These are phyloP conservation scores for Lanistes nyassanus DNA, from an alignment of 1,140 invertebrate genomes.

Conservation along the genomic window DNA sequence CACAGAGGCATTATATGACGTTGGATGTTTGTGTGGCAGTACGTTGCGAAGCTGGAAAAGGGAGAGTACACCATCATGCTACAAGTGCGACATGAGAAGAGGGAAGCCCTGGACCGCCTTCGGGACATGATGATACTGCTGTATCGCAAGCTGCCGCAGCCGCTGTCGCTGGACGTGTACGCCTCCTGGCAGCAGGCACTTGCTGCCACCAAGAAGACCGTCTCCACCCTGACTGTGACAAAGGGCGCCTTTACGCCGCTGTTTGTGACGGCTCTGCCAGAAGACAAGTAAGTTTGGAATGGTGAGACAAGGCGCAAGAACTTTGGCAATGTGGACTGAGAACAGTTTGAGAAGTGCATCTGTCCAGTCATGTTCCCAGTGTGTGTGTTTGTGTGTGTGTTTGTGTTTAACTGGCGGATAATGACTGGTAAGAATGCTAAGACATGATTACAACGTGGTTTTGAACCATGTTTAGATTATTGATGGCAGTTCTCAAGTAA, in stretches of 20 bases:
- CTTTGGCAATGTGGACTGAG: no score
- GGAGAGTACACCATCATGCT: constrained; percentile 91
- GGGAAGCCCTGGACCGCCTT: constrained; percentile 86
- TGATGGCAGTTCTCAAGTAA: no score
- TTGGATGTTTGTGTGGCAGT: constrained; percentile 72
- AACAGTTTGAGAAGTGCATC: no score
- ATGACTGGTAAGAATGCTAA: no score
- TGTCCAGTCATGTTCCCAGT: no score
- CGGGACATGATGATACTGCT: constrained; percentile 79
- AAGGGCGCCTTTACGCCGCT: constrained; percentile 76
- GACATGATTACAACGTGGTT: no score
- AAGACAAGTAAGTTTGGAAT: constrained; percentile 75
- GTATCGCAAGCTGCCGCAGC: constrained; percentile 79
- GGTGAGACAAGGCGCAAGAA: no score
- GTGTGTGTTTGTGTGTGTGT: no score
- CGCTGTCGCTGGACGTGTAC: constrained; percentile 83
- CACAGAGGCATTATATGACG: constrained; percentile 11
- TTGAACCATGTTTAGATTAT: no score
- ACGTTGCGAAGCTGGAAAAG: constrained; percentile 89
- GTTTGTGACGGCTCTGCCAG: constrained; percentile 79
- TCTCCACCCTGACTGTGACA: constrained; percentile 70
- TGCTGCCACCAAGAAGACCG: constrained; percentile 81
- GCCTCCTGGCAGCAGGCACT: constrained; percentile 70
- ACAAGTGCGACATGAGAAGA: constrained; percentile 89
- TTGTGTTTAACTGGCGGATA: no score